A percentile compares a stretch with the other conserved stretches of the same genome.
These are phyloP conservation scores for Drosophila pandora DNA, from an alignment of 1,140 invertebrate genomes.

Conservation along the genomic window DNA sequence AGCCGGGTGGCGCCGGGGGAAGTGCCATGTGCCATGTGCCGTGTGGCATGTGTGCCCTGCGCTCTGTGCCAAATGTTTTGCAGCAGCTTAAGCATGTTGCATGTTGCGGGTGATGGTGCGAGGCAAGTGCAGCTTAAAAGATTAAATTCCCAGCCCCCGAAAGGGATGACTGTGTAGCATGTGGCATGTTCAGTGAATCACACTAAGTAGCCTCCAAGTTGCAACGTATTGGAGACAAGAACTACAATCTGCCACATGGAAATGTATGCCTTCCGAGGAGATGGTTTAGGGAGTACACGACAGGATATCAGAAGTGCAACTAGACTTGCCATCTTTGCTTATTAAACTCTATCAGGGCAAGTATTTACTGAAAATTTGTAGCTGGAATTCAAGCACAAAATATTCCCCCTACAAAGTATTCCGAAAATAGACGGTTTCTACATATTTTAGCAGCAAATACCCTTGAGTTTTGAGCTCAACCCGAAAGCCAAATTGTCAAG, in stretches of 20 bases:
- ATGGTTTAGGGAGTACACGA: slow-evolving; percentile 16
- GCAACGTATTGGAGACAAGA: slow-evolving; percentile 58
- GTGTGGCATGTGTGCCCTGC: not conserved
- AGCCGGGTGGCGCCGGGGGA: not conserved
- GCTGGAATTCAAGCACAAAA: not conserved
- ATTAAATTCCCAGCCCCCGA: slow-evolving; percentile 57
- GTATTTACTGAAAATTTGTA: not conserved
- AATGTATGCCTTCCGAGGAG: slow-evolving; percentile 30
- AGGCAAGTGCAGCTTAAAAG: slow-evolving; percentile 79
- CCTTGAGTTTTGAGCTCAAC: slow-evolving; percentile 38
- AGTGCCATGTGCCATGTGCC: slow-evolving; percentile 1
- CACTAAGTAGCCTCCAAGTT: slow-evolving; percentile 66
- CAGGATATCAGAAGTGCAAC: too few species aligned
- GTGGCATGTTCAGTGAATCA: slow-evolving; percentile 47
- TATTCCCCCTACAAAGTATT: not conserved
- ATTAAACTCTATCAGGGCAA: too few species aligned
- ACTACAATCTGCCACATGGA: slow-evolving; percentile 4
- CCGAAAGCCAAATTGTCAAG: slow-evolving; percentile 63
- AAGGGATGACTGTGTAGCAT: slow-evolving; percentile 21
- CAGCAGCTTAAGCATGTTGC: slow-evolving; percentile 78
- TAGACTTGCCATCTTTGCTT: too few species aligned
- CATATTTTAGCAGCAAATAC: slow-evolving; percentile 1
- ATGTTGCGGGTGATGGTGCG: slow-evolving; percentile 55
- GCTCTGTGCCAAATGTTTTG: slow-evolving; percentile 62
- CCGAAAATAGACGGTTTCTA: slow-evolving; percentile 11